Base-by-base conservation (phyloP, 2,888 invertebrate species). In the Macrophya annulata region DNA sequence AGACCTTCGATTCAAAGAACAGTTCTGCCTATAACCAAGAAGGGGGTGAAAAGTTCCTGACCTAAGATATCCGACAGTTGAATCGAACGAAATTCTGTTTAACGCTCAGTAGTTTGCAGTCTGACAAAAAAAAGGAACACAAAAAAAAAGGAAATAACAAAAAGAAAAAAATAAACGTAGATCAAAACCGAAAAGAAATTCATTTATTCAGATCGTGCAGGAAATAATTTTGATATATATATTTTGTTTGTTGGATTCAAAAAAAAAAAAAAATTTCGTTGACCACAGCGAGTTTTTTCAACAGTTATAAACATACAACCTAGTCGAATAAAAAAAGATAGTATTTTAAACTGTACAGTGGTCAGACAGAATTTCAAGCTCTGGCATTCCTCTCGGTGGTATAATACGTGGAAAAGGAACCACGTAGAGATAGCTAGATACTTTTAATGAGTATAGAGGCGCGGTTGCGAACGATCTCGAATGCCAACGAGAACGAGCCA, bases 391-490 rank as follows among this genome's bases (percentile, higher is more conserved):
- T 55, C 55, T 55, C n/a, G 17, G n/a, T n/a, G 55, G 55, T 55
- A 55, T 55, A 31, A 37, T 37, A 68, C 31, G 12, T 12, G 21
- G 37, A 37, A 68, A 68, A 68, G 83, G 40, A 86, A 71, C 84
- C 84, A 81, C 84, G 77, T 85, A 48, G 37, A 37, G 31, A 31
- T 84, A 81, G 87, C 81, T 12, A 31, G 81, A 89, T 89, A 90
- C 88, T 89, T 91, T 90, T 90, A 91, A 90, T 91, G 89, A 91
- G 90, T 86, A 87, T 43, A 81, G 81, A 25, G 40, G 40, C n/a
- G 55, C 77, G 15, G 25, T 37, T 37, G 21, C 25, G 71, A 68
- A 25, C 37, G 81, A 48, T 81, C 68, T 51, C 45, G 51, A 83
- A 83, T 83, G 83, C 68, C 48, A 71, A 83, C 83, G 83, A 10